Evolutionary conservation across 2,888 invertebrate genomes (phyloP).

Genomic region (Drosophila antonietae): DNA sequence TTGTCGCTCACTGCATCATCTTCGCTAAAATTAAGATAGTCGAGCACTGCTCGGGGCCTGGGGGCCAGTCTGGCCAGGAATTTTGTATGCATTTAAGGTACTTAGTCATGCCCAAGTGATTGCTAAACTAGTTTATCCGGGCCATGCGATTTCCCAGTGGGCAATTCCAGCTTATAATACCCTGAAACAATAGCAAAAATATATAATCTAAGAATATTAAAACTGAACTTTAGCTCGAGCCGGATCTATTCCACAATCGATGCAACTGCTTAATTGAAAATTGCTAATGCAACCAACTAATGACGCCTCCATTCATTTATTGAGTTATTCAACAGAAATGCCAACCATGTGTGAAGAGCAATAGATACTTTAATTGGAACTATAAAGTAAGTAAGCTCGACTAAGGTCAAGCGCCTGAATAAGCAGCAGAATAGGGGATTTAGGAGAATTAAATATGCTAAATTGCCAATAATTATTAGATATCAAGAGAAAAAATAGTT

Average conservation of each 20-base stretch:
- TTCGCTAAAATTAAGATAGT: constrained; percentile 72
- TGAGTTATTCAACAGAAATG: constrained; percentile 75
- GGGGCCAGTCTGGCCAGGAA: constrained; percentile 41
- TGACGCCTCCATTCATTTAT: constrained; percentile 65
- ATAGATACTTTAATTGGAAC: constrained; percentile 59
- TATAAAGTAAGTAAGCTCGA: constrained; percentile 18
- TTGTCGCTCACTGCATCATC: constrained; percentile 60
- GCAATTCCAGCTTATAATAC: constrained; percentile 64
- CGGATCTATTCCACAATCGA: constrained; percentile 64
- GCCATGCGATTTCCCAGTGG: constrained; percentile 66
- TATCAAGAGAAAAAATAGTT: not conserved
- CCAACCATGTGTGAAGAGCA: constrained; percentile 66
- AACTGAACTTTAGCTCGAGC: constrained; percentile 61
- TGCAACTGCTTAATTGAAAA: constrained; percentile 62
- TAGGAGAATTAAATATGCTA: not conserved
- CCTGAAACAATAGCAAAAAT: constrained; percentile 62
- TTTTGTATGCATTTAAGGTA: constrained; percentile 79
- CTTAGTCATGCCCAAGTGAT: constrained; percentile 79
- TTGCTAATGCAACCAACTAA: constrained; percentile 53
- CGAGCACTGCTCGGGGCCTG: constrained; percentile 8
- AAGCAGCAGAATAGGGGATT: not conserved
- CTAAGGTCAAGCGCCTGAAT: constrained; percentile 12
- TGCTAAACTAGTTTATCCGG: constrained; percentile 74
- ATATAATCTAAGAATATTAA: constrained; percentile 68
- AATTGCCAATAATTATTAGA: not conserved